Evolutionary conservation across 2,888 invertebrate genomes (phyloP), one percentile per base, ranked within the genome.

Genomic region (Palloptera scutellata): DNA sequence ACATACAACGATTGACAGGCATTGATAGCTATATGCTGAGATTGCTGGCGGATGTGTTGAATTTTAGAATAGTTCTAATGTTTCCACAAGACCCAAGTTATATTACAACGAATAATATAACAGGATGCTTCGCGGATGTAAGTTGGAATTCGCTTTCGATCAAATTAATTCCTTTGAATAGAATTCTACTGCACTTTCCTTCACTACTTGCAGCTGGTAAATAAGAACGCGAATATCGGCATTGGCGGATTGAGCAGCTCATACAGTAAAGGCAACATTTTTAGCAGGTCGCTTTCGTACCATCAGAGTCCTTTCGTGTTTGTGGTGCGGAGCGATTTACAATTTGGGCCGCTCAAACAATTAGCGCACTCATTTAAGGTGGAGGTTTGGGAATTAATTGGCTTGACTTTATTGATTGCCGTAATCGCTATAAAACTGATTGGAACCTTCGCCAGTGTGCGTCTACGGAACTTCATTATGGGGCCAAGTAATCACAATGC

Each of bases 1-100:
- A 74, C n/a, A 53, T 45, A 4, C 55, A 67, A 15, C 77, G 76
- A 0, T 68, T 81, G 0, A 64, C 59, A 0, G 83, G 84, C 1
- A 71, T 83, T 41, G 84, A 84, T 43, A 83, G 81, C 0, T 75
- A 76, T 5, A 62, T 83, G 8, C 68, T 84, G 3, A 77, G 75
- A 41, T 0, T 70, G 9, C 59, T 82, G 48, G 73, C 81, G 4
- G 64, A 55, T 9, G 58, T 70, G 0, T 52, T 83, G n/a, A 72
- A 76, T 15, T 82, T 83, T 53, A 75, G 73, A 1, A 73, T 83
- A 0, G n/a, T 68, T 0, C 61, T 81, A 19, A 19, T 72, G 12
- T 74, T 77, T 51, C 74, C 79, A 0, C 70, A 66, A 5, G 74
- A 66, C 4, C 20, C 63, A 1, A 75, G 68, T 15, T 41, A 64